phyloP scores from a whole-genome alignment of 2,113 vertebrate species.

The Percina caprodes region DNA sequence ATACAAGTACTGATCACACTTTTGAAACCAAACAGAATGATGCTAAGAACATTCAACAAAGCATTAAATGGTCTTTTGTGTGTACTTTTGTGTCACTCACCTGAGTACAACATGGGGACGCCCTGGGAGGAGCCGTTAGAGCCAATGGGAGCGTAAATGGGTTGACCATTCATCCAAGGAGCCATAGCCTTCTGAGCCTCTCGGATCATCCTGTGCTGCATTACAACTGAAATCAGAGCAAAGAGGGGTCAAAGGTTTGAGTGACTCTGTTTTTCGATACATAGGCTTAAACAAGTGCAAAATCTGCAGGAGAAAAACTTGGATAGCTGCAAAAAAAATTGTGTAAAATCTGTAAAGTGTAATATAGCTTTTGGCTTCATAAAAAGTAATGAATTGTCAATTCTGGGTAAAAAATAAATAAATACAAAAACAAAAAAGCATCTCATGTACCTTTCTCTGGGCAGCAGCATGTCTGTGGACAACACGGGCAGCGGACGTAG shows the following conservation, averaged over 20 bases:
- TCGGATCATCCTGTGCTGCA: conserved; percentile 89
- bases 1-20: not conserved
- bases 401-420: not conserved
- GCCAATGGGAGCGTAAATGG: conserved; percentile 85
- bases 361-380: not conserved
- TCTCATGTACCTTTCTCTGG: conserved; percentile 91
- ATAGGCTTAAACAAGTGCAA: not conserved
- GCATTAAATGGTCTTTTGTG: not conserved
- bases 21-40: conserved; percentile 19
- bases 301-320: not conserved
- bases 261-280: not conserved
- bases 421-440: not conserved
- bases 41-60: not conserved
- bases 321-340: not conserved
- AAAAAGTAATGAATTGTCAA: not conserved
- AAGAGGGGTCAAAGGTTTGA: not conserved
- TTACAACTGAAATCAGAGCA: conserved; percentile 84
- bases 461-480: conserved; percentile 94
- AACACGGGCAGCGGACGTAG: conserved; percentile 94
- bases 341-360: not conserved
- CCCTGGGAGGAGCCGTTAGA: conserved; percentile 88
- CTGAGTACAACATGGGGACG: conserved; percentile 88
- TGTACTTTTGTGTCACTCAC: no score
- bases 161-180: conserved; percentile 90
- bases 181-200: conserved; percentile 84